phyloP scores from a whole-genome alignment of 2,797 vertebrate species.

The Sebastes cheni region DNA sequence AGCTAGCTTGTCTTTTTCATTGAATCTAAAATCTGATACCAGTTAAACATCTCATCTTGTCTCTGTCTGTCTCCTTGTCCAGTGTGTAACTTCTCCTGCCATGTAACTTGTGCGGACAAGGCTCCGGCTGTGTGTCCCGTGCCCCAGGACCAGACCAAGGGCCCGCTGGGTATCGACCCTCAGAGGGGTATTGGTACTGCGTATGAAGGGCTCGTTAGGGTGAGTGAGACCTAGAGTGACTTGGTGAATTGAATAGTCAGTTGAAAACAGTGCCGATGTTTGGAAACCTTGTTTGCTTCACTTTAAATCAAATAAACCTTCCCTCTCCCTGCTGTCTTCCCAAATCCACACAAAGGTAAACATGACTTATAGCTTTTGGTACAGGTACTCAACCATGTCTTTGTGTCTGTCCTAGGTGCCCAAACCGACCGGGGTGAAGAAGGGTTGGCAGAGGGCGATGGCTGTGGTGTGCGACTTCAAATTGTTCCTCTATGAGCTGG shows the following conservation, averaged over 20 bases:
- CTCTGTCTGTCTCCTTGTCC: slow-evolving; percentile 8
- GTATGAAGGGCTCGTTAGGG: slow-evolving; percentile 94
- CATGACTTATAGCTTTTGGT: background rate
- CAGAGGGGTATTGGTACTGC: slow-evolving; percentile 97
- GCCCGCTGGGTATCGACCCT: slow-evolving; percentile 95
- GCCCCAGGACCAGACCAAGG: slow-evolving; percentile 95
- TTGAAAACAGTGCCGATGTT: background rate
- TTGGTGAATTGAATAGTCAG: background rate
- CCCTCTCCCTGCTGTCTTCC: background rate
- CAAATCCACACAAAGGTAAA: background rate
- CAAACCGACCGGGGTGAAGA: slow-evolving; percentile 97
- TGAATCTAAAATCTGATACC: background rate
- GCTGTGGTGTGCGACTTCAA: slow-evolving; percentile 98
- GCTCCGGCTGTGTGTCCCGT: slow-evolving; percentile 95
- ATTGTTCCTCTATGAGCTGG: slow-evolving; percentile 94
- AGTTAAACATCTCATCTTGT: background rate
- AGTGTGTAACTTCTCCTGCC: slow-evolving; percentile 99
- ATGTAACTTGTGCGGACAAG: slow-evolving; percentile 98
- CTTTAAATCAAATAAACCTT: background rate
- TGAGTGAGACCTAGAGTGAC: slow-evolving; percentile 70
- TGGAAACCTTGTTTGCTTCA: background rate
- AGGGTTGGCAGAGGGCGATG: slow-evolving; percentile 95
- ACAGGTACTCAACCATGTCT: background rate
- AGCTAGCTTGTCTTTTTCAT: background rate
- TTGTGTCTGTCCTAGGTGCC: slow-evolving; percentile 84